Conservation (phyloP, 2,113 vertebrate species). For the Rhadina sibilatrix region DNA sequence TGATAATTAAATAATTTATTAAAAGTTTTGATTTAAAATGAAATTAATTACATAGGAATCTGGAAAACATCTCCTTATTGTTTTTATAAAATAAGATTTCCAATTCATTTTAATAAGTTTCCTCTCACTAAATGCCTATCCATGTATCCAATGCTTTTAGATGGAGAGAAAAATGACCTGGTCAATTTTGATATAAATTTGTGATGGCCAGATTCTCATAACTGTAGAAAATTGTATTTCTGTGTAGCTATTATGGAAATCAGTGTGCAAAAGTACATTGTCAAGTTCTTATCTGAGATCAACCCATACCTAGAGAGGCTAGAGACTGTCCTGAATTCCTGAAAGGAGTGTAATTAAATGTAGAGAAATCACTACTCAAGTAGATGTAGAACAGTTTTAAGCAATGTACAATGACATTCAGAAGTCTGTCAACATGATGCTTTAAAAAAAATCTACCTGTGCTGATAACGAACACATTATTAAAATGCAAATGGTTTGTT, state of each 20-base stretch:
- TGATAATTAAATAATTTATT: neutral
- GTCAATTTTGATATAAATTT: neutral
- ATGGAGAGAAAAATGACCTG: neutral
- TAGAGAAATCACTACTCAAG: neutral
- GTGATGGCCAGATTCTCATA: neutral
- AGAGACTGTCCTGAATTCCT: neutral
- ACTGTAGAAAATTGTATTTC: neutral
- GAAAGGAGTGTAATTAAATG: neutral
- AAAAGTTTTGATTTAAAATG: neutral
- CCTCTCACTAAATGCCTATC: neutral
- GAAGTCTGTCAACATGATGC: neutral
- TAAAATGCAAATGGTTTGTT: neutral
- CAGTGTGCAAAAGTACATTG: neutral
- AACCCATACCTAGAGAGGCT: neutral
- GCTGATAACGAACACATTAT: neutral
- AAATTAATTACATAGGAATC: constrained; percentile 18
- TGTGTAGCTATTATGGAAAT: neutral
- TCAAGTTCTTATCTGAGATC: neutral
- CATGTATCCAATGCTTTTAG: neutral
- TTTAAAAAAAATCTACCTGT: neutral
- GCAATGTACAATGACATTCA: neutral
- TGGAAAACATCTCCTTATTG: constrained; percentile 29
- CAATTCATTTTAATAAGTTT: constrained; percentile 18
- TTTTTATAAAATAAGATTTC: constrained; percentile 26
- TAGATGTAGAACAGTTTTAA: neutral